Base-by-base conservation (phyloP, 2,888 invertebrate genomes). In the Drosophila bunnanda region DNA sequence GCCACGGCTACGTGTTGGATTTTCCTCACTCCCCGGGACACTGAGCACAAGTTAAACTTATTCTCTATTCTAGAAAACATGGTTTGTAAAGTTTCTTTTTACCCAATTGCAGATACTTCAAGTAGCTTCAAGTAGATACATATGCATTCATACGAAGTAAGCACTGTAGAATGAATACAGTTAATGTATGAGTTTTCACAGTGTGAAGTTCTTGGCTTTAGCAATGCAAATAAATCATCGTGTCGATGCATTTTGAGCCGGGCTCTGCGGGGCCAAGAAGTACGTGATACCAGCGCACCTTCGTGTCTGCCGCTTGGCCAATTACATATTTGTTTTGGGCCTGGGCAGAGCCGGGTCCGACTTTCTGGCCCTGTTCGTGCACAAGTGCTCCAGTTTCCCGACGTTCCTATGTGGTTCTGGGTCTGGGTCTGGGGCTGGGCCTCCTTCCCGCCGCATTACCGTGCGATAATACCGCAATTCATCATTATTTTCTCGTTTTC, bases 161-260 rank as follows among this genome's bases (percentile, higher is more conserved):
- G n/a, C n/a, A 36, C 4, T 15, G 7, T 7, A 8, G 8, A 38
- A 8, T 36, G 15, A 36, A 36, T 38, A 38, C 4, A 39, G 17
- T 4, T 17, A 17, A 17, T 39, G 17, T 2, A 4, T 41, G 12
- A 2, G 2, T 46, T 28, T n/a, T 30, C 28, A 17, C 28, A 28
- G 70, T 72, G 62, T 28, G 25, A 15, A 44, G 44, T 54, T 68
- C 56, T 43, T 65, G 70, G 32, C n/a, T 56, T 80, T 78, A 82
- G 86, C 87, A 91, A 91, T 90, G 90, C 89, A 84, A 90, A 90
- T 90, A 90, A 91, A 91, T 91, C 90, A 89, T 88, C 84, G 83
- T 80, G 88, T 84, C 85, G 88, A 84, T 85, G 82, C 82, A 82
- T 82, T 87, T 73, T 72, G 76, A 82, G 86, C 79, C 76, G 72